Conservation (phyloP, 1,140 invertebrate species). For the Leucophenga varia region DNA sequence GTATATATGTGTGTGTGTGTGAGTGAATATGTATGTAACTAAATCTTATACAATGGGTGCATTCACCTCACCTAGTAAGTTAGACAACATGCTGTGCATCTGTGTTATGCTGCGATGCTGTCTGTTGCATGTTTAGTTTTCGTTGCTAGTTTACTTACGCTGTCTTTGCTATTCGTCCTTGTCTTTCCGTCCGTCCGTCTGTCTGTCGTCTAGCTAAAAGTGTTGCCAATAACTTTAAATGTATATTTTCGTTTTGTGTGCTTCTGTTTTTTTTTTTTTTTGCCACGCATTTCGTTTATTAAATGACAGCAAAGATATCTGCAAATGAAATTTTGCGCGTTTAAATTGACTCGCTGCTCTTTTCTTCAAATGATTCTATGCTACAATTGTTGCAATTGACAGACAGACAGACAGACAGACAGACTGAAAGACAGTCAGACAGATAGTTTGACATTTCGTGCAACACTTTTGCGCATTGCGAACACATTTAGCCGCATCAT, state of each 20-base stretch:
- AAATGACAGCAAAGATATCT: conserved; percentile 56
- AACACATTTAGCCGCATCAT: conserved; percentile 44
- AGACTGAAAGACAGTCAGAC: conserved; percentile 49
- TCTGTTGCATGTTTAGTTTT: conserved; percentile 6
- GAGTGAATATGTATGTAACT: conserved; percentile 15
- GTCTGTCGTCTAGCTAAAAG: conserved; percentile 32
- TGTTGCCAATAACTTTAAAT: conserved; percentile 52
- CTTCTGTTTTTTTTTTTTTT: conserved; percentile 3
- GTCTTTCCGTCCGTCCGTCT: conserved; percentile 3
- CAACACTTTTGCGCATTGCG: conserved; percentile 47
- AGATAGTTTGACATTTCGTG: conserved; percentile 53
- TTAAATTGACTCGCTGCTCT: no score
- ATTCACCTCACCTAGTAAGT: conserved; percentile 44
- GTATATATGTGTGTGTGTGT: not conserved
- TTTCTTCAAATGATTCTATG: no score
- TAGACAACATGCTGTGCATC: conserved; percentile 30
- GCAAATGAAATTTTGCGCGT: conserved; percentile 55
- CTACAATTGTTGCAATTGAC: conserved; percentile 52
- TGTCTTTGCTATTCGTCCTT: no score
- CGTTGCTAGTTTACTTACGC: no score
- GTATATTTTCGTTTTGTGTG: conserved; percentile 41
- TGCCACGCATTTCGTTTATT: conserved; percentile 48
- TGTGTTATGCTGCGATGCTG: conserved; percentile 18
- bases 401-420: conserved; percentile 43
- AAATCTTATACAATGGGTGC: conserved; percentile 49